Evolutionary conservation across 1,140 invertebrate species (phyloP).

Genomic region (Drosophila pseudoobscura): DNA sequence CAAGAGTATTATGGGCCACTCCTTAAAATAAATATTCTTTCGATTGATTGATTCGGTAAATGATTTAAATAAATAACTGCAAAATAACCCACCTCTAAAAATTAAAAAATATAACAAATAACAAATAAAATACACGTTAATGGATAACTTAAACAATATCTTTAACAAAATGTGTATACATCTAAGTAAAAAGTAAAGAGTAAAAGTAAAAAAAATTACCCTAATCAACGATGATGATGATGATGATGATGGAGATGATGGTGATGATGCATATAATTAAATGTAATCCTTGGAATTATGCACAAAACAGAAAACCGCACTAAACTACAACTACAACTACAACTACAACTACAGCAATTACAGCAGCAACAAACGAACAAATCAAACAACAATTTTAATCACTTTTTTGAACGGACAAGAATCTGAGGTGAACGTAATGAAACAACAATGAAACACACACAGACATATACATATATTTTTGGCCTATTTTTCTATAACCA

Average conservation of each 20-base stretch:
- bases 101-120: conserved; percentile 44
- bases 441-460: conserved; percentile 39
- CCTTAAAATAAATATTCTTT: conserved; percentile 21
- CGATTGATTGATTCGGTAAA: conserved; percentile 44
- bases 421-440: conserved; percentile 48
- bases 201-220: conserved; percentile 29
- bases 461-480: conserved; percentile 77
- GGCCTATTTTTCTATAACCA: conserved; percentile 78
- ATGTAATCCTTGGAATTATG: conserved; percentile 60
- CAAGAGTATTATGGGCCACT: conserved; percentile 35
- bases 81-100: conserved; percentile 82
- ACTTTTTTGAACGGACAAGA: conserved; percentile 62
- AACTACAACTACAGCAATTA: conserved; percentile 14
- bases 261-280: conserved; percentile 40
- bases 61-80: conserved; percentile 68
- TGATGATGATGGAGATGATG: too few relatives aligned
- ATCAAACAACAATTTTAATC: conserved; percentile 65
- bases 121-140: conserved; percentile 32
- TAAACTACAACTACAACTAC: conserved; percentile 35
- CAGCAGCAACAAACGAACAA: conserved; percentile 50
- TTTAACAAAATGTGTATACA: conserved; percentile 55
- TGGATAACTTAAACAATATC: conserved; percentile 33
- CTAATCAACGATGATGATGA: conserved; percentile 41
- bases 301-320: conserved; percentile 53
- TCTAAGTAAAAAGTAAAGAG: conserved; percentile 16